Evolutionary conservation across 30 jellyfish, hydroid and myxozoan species (phyloP).

Genomic region (Chrysaora quinquecirrha): DNA sequence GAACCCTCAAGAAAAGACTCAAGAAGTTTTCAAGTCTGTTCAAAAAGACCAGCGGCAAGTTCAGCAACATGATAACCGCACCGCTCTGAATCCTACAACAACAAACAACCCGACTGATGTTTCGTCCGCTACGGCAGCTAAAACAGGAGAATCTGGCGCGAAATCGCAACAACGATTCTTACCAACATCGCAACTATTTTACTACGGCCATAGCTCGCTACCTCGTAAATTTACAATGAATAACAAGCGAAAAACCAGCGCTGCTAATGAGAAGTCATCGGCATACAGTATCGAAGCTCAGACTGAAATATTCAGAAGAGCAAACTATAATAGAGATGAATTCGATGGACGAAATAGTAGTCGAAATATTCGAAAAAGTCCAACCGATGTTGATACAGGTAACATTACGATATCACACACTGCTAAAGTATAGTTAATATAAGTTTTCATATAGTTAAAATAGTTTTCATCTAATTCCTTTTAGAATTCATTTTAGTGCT

Average conservation of each 20-base stretch:
- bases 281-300: slow-evolving; percentile 44
- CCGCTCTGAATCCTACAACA: too few relatives aligned
- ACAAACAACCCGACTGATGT: neutral
- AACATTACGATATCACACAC: slow-evolving; percentile 64
- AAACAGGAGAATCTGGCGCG: slow-evolving; percentile 1
- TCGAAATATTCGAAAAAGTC: slow-evolving; percentile 31
- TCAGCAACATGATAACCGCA: too few relatives aligned
- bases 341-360: slow-evolving; percentile 48
- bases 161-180: slow-evolving; percentile 46
- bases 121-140: neutral
- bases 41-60: neutral
- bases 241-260: slow-evolving; percentile 12
- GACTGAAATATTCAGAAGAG: slow-evolving; percentile 44
- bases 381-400: slow-evolving; percentile 2
- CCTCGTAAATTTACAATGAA: slow-evolving; percentile 62
- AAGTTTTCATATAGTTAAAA: too few relatives aligned
- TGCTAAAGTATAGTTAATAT: slow-evolving; percentile 22
- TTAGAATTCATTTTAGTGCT: too few relatives aligned
- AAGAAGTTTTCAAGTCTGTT: neutral
- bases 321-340: slow-evolving; percentile 26
- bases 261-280: slow-evolving; percentile 1
- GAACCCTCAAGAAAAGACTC: neutral
- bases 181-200: slow-evolving; percentile 49
- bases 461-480: too few relatives aligned
- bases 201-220: slow-evolving; percentile 61